Evolutionary conservation across 2,888 invertebrate genomes (phyloP).

Genomic region (Papilio demoleus): DNA sequence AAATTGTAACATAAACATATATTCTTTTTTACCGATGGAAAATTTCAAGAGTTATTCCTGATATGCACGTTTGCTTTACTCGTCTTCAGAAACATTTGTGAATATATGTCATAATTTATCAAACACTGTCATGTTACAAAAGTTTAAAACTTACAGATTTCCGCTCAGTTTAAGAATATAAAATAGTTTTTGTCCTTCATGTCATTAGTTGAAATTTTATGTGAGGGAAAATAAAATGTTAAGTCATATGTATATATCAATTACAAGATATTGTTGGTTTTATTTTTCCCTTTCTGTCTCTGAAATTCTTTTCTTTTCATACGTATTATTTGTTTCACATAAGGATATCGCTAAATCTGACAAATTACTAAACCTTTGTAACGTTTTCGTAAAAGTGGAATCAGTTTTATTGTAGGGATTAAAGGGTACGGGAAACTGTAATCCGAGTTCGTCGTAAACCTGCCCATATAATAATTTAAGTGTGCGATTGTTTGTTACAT

Average conservation of each 20-base stretch:
- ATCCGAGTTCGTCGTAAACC: slow-evolving; percentile 20
- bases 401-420: slow-evolving; percentile 22
- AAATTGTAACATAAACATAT: too few relatives aligned
- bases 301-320: too few relatives aligned
- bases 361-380: slow-evolving; percentile 13
- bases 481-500: neutral
- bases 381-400: slow-evolving; percentile 13
- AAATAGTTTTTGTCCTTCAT: neutral
- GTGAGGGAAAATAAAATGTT: neutral
- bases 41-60: slow-evolving; percentile 3
- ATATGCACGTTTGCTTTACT: neutral
- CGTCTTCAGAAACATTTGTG: slow-evolving; percentile 15
- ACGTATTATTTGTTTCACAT: neutral
- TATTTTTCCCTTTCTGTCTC: too few relatives aligned
- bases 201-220: neutral
- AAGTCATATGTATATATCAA: too few relatives aligned
- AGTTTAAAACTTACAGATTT: slow-evolving; percentile 16
- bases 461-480: slow-evolving; percentile 2
- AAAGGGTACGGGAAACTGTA: slow-evolving; percentile 14
- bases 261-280: too few relatives aligned
- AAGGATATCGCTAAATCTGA: neutral
- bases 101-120: slow-evolving; percentile 21
- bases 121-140: slow-evolving; percentile 19
- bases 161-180: neutral
- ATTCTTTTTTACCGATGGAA: neutral